phyloP scores from a whole-genome alignment of 2,888 invertebrate genomes.

The Ennomos erosarius region DNA sequence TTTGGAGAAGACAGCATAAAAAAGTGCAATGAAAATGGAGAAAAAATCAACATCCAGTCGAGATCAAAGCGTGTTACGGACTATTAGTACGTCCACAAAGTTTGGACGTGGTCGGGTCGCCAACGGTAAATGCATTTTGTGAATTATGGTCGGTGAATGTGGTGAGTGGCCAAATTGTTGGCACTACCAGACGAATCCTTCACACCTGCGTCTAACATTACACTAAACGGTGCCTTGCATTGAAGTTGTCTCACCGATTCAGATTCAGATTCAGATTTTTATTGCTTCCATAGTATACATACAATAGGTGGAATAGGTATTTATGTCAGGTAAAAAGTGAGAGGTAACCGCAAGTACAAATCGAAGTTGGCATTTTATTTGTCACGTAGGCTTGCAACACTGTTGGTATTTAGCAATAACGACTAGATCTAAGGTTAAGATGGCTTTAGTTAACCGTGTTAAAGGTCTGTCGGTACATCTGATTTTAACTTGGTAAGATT shows the following conservation, averaged over 20 bases:
- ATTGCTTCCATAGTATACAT: too few relatives aligned
- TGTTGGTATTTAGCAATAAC: conserved; percentile 54
- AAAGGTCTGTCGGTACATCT: conserved; percentile 9
- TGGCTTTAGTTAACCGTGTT: conserved; percentile 13
- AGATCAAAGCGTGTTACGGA: conserved; percentile 26
- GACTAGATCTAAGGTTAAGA: conserved; percentile 11
- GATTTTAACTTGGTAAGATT: too few relatives aligned
- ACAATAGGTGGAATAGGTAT: too few relatives aligned
- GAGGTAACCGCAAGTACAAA: conserved; percentile 56
- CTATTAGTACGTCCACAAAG: conserved; percentile 41
- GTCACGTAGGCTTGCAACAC: conserved; percentile 71
- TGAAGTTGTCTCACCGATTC: conserved; percentile 5
- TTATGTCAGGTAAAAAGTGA: conserved; percentile 58
- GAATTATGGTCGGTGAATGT: conserved; percentile 67
- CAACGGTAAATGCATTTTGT: conserved; percentile 69
- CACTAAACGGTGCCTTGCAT: conserved; percentile 25
- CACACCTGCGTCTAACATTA: conserved; percentile 53
- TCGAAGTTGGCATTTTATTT: conserved; percentile 68
- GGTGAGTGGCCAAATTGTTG: conserved; percentile 66
- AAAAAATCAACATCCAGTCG: not conserved
- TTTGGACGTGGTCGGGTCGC: conserved; percentile 43
- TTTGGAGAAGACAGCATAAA: too few relatives aligned
- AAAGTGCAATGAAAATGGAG: not conserved
- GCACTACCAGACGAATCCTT: conserved; percentile 50
- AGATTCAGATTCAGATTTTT: too few relatives aligned